Evolutionary conservation across 2,113 vertebrate species (phyloP).

Genomic region (Calcarius ornatus): DNA sequence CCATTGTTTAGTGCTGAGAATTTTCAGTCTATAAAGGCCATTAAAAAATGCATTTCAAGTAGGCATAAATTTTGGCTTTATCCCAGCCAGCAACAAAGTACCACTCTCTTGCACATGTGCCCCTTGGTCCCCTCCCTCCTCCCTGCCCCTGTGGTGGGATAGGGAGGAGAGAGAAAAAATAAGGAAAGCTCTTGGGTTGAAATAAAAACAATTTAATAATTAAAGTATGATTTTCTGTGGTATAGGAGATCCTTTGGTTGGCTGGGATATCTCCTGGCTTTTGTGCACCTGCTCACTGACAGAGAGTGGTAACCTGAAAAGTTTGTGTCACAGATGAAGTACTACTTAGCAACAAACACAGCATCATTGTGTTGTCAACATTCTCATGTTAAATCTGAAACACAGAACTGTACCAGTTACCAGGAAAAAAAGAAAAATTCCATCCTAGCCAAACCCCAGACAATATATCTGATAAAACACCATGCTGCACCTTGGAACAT

Average conservation of each 20-base stretch:
- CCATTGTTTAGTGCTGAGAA: background rate
- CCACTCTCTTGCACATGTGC: rapidly evolving
- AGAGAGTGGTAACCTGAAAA: background rate
- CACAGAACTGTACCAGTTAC: background rate
- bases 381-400: background rate
- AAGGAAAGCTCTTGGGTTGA: background rate
- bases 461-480: background rate
- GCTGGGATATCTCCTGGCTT: background rate
- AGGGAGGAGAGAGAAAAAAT: background rate
- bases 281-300: background rate
- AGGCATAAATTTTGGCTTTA: background rate
- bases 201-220: background rate
- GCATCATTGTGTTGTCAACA: background rate
- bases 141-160: rapidly evolving
- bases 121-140: background rate
- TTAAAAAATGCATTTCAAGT: too few relatives aligned
- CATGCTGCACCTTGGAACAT: background rate
- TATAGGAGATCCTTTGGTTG: background rate
- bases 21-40: background rate
- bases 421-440: background rate
- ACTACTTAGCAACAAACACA: background rate
- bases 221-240: background rate
- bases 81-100: background rate
- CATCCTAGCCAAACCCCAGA: background rate
- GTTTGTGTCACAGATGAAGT: background rate